Evolutionary conservation across 2,888 invertebrate species (phyloP), one percentile per base, ranked within the genome.

Genomic region (Allophyes oxyacanthae): DNA sequence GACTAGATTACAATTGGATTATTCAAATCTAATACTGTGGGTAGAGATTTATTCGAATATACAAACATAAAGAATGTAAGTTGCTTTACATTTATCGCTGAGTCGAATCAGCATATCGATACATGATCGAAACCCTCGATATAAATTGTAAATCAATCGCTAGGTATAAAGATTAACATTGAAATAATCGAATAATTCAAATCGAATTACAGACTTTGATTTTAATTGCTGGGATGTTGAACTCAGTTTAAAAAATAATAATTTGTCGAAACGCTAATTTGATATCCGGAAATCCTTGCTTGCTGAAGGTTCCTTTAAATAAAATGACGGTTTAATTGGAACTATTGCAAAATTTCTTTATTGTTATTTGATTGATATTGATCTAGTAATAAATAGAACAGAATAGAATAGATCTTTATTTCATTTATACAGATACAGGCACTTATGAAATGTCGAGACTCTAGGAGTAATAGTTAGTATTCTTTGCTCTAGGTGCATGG

Each of bases 1-100:
- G 69, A 72, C 59, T 66, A 69, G 69, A 84, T 83, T 82, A 86
- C 87, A 89, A 89, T 88, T 83, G 81, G 82, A 86, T 89, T 88
- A 90, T 89, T 88, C 82, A 86, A 87, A 89, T 89, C 69, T 76
- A 75, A 78, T 78, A 74, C 70, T 73, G 81, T 84, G 75, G 79
- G 82, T 64, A 65, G 80, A 78, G 77, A 81, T 84, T 86, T 79
- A 79, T 71, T 77, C 72, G 33, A 74, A 72, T 70, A 64, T 69
- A 75, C 67, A 67, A 77, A 70, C 64, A 64, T 61, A 64, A 64
- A 72, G 68, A 75, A 72, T 70, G 67, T 50, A 33, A 11, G 28
- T 2, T 6, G 28, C 33, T 52, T 38, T 48, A 45, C n/a, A 64
- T 55, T 46, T 48, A 74, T 69, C 38, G 7, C 11, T 34, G 8